Evolutionary conservation across 2,113 vertebrate genomes (phyloP), one percentile per base, ranked within the genome.

Genomic region (Aldabrachelys gigantea): DNA sequence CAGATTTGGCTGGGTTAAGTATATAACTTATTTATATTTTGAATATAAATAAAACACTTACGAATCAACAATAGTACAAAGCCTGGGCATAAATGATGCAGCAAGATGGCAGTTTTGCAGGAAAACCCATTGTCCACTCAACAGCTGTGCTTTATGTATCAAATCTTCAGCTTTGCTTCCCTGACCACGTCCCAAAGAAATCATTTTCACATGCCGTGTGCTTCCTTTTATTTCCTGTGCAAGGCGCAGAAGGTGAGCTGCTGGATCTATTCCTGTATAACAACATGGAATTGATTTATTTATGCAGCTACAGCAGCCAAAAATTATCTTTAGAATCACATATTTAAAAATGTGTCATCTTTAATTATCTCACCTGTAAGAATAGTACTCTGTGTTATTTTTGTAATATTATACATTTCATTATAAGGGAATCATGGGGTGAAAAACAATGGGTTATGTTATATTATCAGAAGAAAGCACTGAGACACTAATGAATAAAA

Each of bases 51-150:
- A 13, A 6, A 44, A 56, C 19, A 89, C 97, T 98, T 93, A 98
- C 97, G 76, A 94, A 16, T 98, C 95, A 29, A 98, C 82, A 62
- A 98, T 96, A 10, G 87, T 6, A 41, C 94, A 92, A 4, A 98
- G 97, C 17, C 75, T 92, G 1, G 97, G 97, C 98, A 98, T 97
- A 75, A 98, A 98, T 1, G 97, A 95, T 1, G 94, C 88, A 0
- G 97, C 97, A 1, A 98, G 96, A 80, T 98, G 98, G 91, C 98
- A 98, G 90, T 98, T 98, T 89, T 98, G 97, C 10, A 98, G 97
- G 88, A 98, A 98, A 83, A 97, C 96, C 98, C 98, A 98, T 9
- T 95, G 97, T 1, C 91, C 89, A 2, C 41, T 57, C 14, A 76
- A 65, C 12, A 35, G 17, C 9, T 96, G 87, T 1, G 97, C 95